A percentile compares a stretch with the other conserved stretches of the same genome.
phyloP scores from a whole-genome alignment of 2,113 vertebrate genomes.

The Syngnathoides biaculeatus region DNA sequence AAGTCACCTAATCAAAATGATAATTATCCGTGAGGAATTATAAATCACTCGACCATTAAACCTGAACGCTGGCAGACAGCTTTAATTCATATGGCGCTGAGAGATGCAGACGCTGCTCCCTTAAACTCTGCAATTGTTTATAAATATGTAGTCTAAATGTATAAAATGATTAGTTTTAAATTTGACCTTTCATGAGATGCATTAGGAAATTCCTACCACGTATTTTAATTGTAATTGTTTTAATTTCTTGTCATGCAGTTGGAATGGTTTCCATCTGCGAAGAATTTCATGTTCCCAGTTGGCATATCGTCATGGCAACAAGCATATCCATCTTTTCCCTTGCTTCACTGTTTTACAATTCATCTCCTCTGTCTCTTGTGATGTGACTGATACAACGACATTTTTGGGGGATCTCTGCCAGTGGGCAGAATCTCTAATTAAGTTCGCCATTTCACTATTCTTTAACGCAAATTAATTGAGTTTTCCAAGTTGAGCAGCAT shows the following conservation, averaged over 20 bases:
- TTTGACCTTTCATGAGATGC: background rate
- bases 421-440: conserved; percentile 11
- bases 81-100: conserved; percentile 7
- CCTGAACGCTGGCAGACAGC: background rate
- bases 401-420: conserved; percentile 27
- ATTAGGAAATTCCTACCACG: background rate
- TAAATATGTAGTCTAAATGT: background rate
- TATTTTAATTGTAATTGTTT: conserved; percentile 25
- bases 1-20: conserved; percentile 1
- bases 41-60: conserved; percentile 14
- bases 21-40: conserved; percentile 1
- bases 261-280: conserved; percentile 28
- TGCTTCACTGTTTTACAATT: conserved; percentile 36
- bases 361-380: conserved; percentile 30
- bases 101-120: background rate
- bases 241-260: conserved; percentile 28
- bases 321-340: conserved; percentile 37
- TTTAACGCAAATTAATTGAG: conserved; percentile 45
- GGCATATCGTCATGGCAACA: conserved; percentile 63
- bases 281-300: conserved; percentile 34
- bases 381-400: conserved; percentile 39
- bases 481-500: conserved; percentile 10
- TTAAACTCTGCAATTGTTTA: conserved; percentile 10
- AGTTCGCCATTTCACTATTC: conserved; percentile 34
- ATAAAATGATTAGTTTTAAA: background rate